phyloP scores from a whole-genome alignment of 1,140 invertebrate species.

The Nasonia longicornis region DNA sequence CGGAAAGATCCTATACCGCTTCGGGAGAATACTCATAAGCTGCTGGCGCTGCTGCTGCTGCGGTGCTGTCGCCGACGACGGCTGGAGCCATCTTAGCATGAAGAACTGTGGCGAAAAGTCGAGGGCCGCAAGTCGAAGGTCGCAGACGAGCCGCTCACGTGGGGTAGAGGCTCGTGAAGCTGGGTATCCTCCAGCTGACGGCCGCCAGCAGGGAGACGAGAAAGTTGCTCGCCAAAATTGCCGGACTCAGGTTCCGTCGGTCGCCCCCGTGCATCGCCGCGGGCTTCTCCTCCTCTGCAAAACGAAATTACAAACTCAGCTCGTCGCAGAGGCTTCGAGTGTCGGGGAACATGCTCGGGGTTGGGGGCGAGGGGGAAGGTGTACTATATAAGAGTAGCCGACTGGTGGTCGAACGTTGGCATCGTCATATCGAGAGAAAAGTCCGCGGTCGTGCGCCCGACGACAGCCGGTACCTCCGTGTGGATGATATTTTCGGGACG shows the following conservation, averaged over 20 bases:
- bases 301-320: constrained; percentile 55
- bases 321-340: neutral
- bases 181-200: constrained; percentile 68
- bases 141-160: constrained; percentile 58
- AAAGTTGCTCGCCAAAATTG: constrained; percentile 67
- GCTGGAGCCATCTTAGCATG: neutral
- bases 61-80: neutral
- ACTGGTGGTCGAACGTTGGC: neutral
- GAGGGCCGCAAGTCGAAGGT: neutral
- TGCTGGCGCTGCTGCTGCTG: neutral
- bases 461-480: neutral
- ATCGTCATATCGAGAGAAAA: neutral
- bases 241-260: constrained; percentile 64
- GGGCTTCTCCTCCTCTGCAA: constrained; percentile 68
- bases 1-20: neutral
- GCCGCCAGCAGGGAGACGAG: constrained; percentile 62
- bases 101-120: neutral
- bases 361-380: too few relatives aligned
- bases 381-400: too few relatives aligned
- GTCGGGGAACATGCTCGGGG: neutral
- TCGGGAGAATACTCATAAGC: neutral
- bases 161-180: constrained; percentile 65
- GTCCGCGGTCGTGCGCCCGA: neutral
- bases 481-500: neutral
- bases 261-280: constrained; percentile 71